These are phyloP conservation scores for Crambe crambe DNA, from an alignment of 37 sponge, comb jelly and placozoan species.

Conservation along the genomic window DNA sequence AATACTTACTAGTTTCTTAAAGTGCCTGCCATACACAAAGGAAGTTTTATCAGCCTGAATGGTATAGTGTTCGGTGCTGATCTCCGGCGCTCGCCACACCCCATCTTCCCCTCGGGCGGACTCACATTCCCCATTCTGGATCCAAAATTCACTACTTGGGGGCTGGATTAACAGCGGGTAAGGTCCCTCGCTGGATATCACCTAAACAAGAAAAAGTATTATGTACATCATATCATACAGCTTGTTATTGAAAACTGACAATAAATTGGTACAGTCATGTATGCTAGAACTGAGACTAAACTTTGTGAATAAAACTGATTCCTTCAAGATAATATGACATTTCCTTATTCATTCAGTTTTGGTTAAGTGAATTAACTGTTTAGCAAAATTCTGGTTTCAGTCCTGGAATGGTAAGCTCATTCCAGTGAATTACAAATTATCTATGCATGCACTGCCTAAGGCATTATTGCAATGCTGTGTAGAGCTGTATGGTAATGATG, in stretches of 20 bases:
- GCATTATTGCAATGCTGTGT: no score
- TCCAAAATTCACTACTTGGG: slow-evolving; percentile 46
- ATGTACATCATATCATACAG: neutral
- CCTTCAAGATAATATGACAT: no score
- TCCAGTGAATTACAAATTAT: no score
- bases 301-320: no score
- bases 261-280: neutral
- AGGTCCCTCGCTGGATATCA: slow-evolving; percentile 46
- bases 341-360: no score
- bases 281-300: no score
- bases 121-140: slow-evolving; percentile 52
- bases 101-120: slow-evolving; percentile 40
- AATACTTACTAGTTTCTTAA: slow-evolving; percentile 41
- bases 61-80: slow-evolving; percentile 66
- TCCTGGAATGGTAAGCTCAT: no score
- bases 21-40: slow-evolving; percentile 47
- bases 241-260: neutral
- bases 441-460: no score
- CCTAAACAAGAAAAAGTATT: neutral
- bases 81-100: slow-evolving; percentile 59
- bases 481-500: no score
- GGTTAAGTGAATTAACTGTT: no score
- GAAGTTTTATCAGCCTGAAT: slow-evolving; percentile 43
- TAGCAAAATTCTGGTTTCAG: no score
- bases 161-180: slow-evolving; percentile 47